These are phyloP conservation scores for Mesochorus sp. DNA, from an alignment of 2,888 invertebrate genomes.

Conservation along the genomic window DNA sequence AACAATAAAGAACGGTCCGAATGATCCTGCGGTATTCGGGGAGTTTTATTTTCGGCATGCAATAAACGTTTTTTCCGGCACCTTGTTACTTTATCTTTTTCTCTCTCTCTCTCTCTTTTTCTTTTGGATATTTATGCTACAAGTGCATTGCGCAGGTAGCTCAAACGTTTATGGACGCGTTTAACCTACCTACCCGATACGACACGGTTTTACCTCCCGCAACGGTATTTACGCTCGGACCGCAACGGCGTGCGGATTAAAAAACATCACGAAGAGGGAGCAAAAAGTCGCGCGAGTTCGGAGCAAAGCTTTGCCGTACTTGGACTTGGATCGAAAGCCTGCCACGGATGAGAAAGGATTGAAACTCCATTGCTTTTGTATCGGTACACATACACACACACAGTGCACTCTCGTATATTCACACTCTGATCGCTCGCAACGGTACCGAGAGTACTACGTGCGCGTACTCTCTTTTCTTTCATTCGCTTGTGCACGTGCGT, in stretches of 20 bases:
- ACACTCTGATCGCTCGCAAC: conserved; percentile 68
- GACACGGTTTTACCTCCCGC: conserved; percentile 40
- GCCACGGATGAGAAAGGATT: conserved; percentile 50
- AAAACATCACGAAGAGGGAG: conserved; percentile 16
- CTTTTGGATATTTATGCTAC: background rate
- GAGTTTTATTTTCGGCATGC: conserved; percentile 11
- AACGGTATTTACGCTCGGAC: conserved; percentile 52
- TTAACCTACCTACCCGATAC: conserved; percentile 53
- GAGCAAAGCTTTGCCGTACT: conserved; percentile 50
- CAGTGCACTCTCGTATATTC: conserved; percentile 35
- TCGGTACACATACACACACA: background rate
- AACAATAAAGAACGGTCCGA: conserved; percentile 7
- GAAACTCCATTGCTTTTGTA: conserved; percentile 39
- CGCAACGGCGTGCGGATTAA: conserved; percentile 27
- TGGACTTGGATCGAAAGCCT: conserved; percentile 45
- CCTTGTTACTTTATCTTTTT: background rate
- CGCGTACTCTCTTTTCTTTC: conserved; percentile 51
- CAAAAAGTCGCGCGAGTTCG: background rate
- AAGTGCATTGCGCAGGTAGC: conserved; percentile 11
- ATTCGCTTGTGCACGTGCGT: conserved; percentile 25
- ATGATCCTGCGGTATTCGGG: conserved; percentile 1
- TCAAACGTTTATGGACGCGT: conserved; percentile 42
- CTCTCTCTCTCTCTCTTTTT: background rate
- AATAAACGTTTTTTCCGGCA: conserved; percentile 42
- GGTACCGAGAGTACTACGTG: conserved; percentile 75